Percentiles rank a stretch among this genome's conserved stretches.
These are phyloP conservation scores for Abramis brama DNA, from an alignment of 2,113 vertebrate genomes.

Conservation along the genomic window DNA sequence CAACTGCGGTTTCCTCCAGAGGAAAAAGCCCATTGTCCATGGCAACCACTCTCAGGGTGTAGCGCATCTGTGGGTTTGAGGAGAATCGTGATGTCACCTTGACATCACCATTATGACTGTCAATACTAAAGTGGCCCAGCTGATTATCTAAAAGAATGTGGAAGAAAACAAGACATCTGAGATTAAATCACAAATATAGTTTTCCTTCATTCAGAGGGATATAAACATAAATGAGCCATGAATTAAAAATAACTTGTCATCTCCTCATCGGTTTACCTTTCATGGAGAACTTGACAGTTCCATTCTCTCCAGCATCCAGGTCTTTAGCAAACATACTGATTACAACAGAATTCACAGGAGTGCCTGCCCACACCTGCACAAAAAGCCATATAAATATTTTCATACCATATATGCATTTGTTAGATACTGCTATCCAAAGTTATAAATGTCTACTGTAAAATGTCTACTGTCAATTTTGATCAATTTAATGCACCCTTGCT, in stretches of 20 bases:
- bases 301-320: slow-evolving; percentile 85
- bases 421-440: neutral
- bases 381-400: neutral
- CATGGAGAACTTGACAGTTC: slow-evolving; percentile 80
- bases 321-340: slow-evolving; percentile 89
- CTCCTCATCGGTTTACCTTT: slow-evolving; percentile 72
- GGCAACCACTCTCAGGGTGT: slow-evolving; percentile 79
- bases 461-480: neutral
- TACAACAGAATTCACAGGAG: slow-evolving; percentile 79
- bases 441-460: no score
- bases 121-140: slow-evolving; percentile 81
- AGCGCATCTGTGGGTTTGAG: slow-evolving; percentile 65
- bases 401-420: neutral
- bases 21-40: slow-evolving; percentile 79
- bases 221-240: neutral
- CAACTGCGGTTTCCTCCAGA: slow-evolving; percentile 74
- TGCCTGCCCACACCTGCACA: slow-evolving; percentile 83
- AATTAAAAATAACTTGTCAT: neutral
- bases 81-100: slow-evolving; percentile 76
- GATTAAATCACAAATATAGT: neutral
- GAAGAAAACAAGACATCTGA: neutral
- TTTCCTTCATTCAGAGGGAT: neutral
- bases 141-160: slow-evolving; percentile 62
- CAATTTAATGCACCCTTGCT: neutral
- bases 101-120: slow-evolving; percentile 83